A percentile compares a stretch with the other conserved stretches of the same genome.
Conservation (phyloP, 1,140 invertebrate genomes). For the Lasioglossum baleicum region DNA sequence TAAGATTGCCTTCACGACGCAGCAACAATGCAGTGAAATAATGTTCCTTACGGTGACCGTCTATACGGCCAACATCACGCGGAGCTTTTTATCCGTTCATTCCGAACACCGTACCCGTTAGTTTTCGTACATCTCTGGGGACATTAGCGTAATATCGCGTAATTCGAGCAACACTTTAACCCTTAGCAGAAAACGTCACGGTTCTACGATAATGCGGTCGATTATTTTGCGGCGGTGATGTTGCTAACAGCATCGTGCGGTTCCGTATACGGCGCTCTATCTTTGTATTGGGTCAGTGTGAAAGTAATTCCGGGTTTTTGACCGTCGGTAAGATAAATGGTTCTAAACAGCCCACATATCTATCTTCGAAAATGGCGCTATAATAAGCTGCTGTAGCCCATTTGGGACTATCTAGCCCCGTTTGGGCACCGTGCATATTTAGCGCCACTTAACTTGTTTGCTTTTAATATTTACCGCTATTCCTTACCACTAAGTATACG, state of each 20-base stretch:
- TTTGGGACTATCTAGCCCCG: too few relatives aligned
- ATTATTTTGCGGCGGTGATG: constrained; percentile 8
- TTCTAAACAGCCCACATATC: too few relatives aligned
- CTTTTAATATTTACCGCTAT: too few relatives aligned
- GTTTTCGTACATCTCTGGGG: neutral
- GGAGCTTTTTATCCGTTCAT: constrained; percentile 13
- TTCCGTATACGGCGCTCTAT: neutral
- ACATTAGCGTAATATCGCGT: constrained; percentile 27
- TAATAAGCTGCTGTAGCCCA: too few relatives aligned
- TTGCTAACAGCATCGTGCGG: constrained; percentile 5
- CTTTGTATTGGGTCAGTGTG: neutral
- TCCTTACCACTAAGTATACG: too few relatives aligned
- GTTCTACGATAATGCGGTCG: neutral
- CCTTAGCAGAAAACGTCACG: constrained; percentile 15
- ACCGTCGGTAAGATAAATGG: too few relatives aligned
- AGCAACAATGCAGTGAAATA: constrained; percentile 37
- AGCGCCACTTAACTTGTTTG: too few relatives aligned
- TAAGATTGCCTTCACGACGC: neutral
- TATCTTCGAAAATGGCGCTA: too few relatives aligned
- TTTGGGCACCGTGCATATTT: too few relatives aligned
- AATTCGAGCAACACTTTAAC: constrained; percentile 31
- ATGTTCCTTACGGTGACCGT: constrained; percentile 25
- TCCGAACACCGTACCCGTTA: constrained; percentile 22
- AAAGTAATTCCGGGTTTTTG: too few relatives aligned
- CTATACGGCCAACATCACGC: neutral